Evolutionary conservation across 2,113 vertebrate genomes (phyloP).

Genomic region (Solenodon paradoxus): DNA sequence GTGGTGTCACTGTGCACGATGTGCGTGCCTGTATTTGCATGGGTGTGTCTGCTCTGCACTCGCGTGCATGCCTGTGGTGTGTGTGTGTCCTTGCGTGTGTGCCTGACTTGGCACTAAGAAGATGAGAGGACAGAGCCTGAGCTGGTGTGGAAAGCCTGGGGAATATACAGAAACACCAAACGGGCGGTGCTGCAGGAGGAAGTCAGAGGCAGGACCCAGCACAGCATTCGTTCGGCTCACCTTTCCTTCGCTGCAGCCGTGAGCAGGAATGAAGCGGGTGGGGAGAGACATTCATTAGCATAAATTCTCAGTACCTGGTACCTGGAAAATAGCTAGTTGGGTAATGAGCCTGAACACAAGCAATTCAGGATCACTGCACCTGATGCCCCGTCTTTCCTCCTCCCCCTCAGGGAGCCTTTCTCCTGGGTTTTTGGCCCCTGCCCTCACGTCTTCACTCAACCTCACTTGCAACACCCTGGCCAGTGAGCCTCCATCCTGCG

Average conservation of each 20-base stretch:
- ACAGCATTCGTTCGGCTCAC: constrained; percentile 71
- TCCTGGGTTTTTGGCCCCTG: neutral
- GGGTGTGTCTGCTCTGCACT: neutral
- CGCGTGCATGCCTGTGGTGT: neutral
- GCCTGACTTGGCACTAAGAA: neutral
- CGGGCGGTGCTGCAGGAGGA: neutral
- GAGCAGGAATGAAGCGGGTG: constrained; percentile 14
- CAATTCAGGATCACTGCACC: neutral
- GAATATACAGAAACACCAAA: neutral
- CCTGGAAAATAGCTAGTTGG: neutral
- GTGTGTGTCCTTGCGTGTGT: neutral
- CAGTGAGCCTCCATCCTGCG: too few relatives aligned
- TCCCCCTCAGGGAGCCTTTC: neutral
- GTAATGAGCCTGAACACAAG: neutral
- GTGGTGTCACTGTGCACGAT: too few relatives aligned
- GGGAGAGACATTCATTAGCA: neutral
- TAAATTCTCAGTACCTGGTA: neutral
- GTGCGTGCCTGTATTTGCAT: too few relatives aligned
- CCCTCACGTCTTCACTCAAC: neutral
- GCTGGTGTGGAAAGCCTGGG: accelerated
- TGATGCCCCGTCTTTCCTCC: neutral
- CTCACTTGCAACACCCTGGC: neutral
- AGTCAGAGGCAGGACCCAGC: neutral
- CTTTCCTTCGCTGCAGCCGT: constrained; percentile 76
- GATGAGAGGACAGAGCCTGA: neutral